Percentiles rank a stretch among this genome's conserved stretches.
Conservation (phyloP, 2,888 invertebrate genomes). For the Ramazzottius varieornatus region DNA sequence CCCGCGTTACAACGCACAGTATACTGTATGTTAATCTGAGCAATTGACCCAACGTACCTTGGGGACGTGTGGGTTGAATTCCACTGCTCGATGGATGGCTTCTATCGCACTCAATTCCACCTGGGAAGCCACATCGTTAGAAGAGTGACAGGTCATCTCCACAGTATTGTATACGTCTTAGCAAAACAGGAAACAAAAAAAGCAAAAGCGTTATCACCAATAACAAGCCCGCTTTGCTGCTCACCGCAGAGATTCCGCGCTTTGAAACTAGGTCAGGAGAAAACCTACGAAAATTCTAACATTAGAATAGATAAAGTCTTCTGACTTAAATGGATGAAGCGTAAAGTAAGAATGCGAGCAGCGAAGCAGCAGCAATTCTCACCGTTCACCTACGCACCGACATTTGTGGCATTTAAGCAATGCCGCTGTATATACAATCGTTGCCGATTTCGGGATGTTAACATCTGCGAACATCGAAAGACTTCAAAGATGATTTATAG, state of each 20-base stretch:
- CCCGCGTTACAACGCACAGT: background rate
- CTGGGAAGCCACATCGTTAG: no score
- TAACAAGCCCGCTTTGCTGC: no score
- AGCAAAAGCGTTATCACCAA: no score
- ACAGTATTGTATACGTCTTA: no score
- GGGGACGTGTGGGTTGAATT: conserved; percentile 91
- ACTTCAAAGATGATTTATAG: background rate
- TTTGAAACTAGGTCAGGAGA: conserved; percentile 57
- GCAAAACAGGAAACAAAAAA: no score
- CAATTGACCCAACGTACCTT: conserved; percentile 32
- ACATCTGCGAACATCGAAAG: conserved; percentile 34
- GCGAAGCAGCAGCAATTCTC: conserved; percentile 13
- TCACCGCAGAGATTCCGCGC: conserved; percentile 49
- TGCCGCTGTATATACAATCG: conserved; percentile 79
- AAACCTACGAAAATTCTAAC: conserved; percentile 29
- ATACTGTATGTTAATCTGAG: background rate
- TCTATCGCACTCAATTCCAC: conserved; percentile 77
- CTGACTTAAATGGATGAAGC: no score
- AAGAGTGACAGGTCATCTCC: no score
- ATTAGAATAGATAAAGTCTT: background rate
- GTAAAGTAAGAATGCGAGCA: no score
- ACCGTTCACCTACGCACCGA: conserved; percentile 59
- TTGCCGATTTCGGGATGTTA: conserved; percentile 70
- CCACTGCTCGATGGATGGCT: conserved; percentile 77
- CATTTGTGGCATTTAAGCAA: conserved; percentile 76